Conservation (phyloP, 2,888 invertebrate species). For the Macropis europaea region DNA sequence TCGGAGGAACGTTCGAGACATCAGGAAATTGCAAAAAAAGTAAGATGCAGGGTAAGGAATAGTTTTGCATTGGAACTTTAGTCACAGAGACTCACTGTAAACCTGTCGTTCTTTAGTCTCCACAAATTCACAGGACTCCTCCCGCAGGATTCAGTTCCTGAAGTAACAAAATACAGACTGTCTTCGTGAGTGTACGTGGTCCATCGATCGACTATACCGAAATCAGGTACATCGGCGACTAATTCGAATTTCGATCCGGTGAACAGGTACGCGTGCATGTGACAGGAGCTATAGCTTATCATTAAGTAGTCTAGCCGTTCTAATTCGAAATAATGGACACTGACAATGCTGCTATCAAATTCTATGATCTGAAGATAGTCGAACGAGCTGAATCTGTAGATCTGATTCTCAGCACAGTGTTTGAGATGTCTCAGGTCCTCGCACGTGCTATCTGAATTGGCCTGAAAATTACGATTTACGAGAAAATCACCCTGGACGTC, state of each 20-base stretch:
- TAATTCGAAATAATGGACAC: slow-evolving; percentile 73
- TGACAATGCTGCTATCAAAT: slow-evolving; percentile 67
- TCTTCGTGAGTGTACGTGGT: slow-evolving; percentile 73
- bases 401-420: slow-evolving; percentile 72
- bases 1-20: too few relatives aligned
- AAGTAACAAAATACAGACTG: slow-evolving; percentile 76
- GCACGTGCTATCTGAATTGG: slow-evolving; percentile 52
- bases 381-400: slow-evolving; percentile 81
- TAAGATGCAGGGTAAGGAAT: background rate
- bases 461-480: slow-evolving; percentile 33
- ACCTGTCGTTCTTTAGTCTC: slow-evolving; percentile 73
- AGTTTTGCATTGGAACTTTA: background rate
- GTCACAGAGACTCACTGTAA: slow-evolving; percentile 69
- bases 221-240: slow-evolving; percentile 71
- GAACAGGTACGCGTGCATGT: slow-evolving; percentile 80
- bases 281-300: slow-evolving; percentile 79
- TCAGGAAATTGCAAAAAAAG: background rate
- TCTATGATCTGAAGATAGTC: slow-evolving; percentile 77
- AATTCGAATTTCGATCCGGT: slow-evolving; percentile 68
- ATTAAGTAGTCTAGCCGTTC: slow-evolving; percentile 75
- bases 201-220: slow-evolving; percentile 81
- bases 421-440: slow-evolving; percentile 50
- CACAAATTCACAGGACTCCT: slow-evolving; percentile 78
- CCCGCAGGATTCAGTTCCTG: slow-evolving; percentile 69
- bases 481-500: too few relatives aligned